These are phyloP conservation scores for Lampris megalopsis DNA, from an alignment of 2,113 vertebrate species.

Conservation along the genomic window DNA sequence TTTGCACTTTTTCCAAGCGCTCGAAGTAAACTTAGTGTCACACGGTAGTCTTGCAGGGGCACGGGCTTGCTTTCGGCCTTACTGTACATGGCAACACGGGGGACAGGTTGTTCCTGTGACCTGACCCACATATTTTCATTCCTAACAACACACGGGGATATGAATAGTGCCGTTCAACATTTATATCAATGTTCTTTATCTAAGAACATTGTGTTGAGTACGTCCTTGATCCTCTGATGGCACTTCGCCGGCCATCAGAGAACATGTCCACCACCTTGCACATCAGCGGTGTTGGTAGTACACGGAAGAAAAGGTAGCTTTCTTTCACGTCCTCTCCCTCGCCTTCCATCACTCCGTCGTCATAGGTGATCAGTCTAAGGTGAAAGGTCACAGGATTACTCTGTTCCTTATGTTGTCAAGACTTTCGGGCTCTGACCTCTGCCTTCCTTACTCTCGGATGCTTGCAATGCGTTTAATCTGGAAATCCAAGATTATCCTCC, in stretches of 20 bases:
- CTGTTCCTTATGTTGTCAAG: no score
- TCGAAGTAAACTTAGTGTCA: constrained; percentile 55
- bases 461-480: no score
- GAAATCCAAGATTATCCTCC: no score
- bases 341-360: no score
- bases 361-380: no score
- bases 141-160: neutral
- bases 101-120: constrained; percentile 10
- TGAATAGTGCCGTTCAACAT: constrained; percentile 1
- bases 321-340: no score
- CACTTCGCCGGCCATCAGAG: neutral
- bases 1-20: constrained; percentile 44
- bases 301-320: no score
- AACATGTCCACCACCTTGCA: neutral
- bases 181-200: neutral
- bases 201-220: neutral
- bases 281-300: neutral
- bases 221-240: no score
- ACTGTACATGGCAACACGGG: neutral
- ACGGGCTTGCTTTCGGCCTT: constrained; percentile 33
- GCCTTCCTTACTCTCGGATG: no score
- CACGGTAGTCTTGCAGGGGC: constrained; percentile 26
- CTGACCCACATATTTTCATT: neutral
- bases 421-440: no score
- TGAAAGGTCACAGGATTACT: no score